Evolutionary conservation across 2,797 vertebrate species (phyloP).

Genomic region (Notolabrus celidotus): DNA sequence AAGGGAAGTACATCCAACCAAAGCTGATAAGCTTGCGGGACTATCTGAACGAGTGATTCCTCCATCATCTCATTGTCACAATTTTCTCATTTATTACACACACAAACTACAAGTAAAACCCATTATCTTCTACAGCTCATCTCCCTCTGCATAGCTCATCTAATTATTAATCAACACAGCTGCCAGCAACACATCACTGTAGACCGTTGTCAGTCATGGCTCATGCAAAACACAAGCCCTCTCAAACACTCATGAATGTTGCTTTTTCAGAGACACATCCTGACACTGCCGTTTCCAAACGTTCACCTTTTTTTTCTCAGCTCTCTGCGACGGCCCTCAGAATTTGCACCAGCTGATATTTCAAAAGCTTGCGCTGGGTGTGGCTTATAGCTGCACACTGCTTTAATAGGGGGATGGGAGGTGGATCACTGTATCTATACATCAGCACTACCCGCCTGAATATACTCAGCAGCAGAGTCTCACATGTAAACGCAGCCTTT

Average conservation of each 20-base stretch:
- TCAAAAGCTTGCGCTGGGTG: slow-evolving; percentile 72
- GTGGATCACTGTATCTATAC: slow-evolving; percentile 70
- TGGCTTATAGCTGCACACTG: slow-evolving; percentile 69
- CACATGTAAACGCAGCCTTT: slow-evolving; percentile 75
- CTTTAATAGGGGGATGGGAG: slow-evolving; percentile 70
- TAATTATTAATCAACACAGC: slow-evolving; percentile 66
- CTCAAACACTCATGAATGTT: background rate
- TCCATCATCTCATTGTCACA: slow-evolving; percentile 42
- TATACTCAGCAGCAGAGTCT: slow-evolving; percentile 62
- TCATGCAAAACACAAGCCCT: slow-evolving; percentile 66
- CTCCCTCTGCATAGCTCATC: slow-evolving; percentile 45
- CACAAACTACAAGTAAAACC: slow-evolving; percentile 37
- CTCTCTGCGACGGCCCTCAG: slow-evolving; percentile 47
- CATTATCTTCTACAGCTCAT: slow-evolving; percentile 55
- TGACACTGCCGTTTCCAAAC: slow-evolving; percentile 42
- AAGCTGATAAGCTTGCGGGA: slow-evolving; percentile 10
- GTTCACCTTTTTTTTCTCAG: slow-evolving; percentile 34
- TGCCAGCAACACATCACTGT: slow-evolving; percentile 40
- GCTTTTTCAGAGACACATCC: slow-evolving; percentile 13
- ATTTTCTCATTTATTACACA: slow-evolving; percentile 49
- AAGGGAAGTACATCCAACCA: slow-evolving; percentile 6
- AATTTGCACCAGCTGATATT: slow-evolving; percentile 73
- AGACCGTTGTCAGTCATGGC: slow-evolving; percentile 77
- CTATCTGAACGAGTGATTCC: slow-evolving; percentile 24
- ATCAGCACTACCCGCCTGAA: slow-evolving; percentile 69